Conservation (phyloP, 92 coral and sea anemone genomes). For the Parazoanthus swiftii region DNA sequence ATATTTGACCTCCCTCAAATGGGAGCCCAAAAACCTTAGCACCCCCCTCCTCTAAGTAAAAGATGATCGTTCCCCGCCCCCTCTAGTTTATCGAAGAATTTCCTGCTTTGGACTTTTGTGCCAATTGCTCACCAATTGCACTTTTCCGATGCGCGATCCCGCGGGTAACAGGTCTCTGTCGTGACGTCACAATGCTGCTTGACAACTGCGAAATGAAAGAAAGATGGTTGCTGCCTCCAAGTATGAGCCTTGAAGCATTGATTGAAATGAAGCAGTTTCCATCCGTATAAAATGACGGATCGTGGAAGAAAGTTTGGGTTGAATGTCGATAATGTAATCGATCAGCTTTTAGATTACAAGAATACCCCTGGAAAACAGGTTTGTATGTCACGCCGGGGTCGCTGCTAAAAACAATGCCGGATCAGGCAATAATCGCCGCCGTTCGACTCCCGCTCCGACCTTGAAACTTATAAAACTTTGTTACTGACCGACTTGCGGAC, state of each 20-base stretch:
- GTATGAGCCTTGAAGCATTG: neutral
- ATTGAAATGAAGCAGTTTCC: neutral
- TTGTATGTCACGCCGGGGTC: neutral
- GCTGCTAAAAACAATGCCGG: neutral
- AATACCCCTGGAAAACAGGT: conserved; percentile 67
- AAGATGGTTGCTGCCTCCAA: neutral
- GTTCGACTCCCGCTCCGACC: neutral
- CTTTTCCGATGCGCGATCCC: no score
- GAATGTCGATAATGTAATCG: conserved; percentile 67
- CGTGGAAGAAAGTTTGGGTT: conserved; percentile 69
- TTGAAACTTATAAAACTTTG: no score
- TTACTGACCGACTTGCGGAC: neutral
- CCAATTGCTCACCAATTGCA: no score
- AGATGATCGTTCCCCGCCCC: no score
- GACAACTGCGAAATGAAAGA: conserved; percentile 18
- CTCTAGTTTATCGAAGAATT: no score
- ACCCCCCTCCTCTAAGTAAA: no score
- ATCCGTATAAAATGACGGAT: conserved; percentile 47
- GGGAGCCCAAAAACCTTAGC: no score
- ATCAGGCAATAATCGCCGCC: neutral
- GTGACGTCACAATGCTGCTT: conserved; percentile 36
- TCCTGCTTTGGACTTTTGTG: no score
- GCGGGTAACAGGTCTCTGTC: neutral
- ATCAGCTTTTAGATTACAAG: conserved; percentile 83
- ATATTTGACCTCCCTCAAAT: no score